Evolutionary conservation across 2,113 vertebrate species (phyloP), one percentile per base, ranked within the genome.

Genomic region (Myotis lucifugus): DNA sequence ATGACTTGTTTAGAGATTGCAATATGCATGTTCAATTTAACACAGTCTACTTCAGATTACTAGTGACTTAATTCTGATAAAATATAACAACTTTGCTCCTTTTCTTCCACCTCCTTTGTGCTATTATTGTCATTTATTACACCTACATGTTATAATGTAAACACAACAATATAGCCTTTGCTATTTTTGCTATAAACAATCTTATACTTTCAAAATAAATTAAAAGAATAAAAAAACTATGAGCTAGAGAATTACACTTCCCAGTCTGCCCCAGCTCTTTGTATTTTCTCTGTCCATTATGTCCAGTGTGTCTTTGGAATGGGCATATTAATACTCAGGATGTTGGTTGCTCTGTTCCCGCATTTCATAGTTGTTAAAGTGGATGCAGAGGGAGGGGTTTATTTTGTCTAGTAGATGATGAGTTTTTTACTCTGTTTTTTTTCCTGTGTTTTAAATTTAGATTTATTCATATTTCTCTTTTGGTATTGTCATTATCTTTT

Each of bases 381-480:
- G 17, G 27, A 32, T 50, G 29, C 25, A 2, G 34, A 76, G 21
- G 73, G 4, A 42, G 0, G 15, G 56, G 12, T 46, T 85, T 66
- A 46, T 37, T 54, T 23, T 5, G 8, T 79, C 19, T 32, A 42
- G 10, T 34, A 32, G 79, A 61, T 23, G n/a, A 69, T 78, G 13
- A 64, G 29, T 90, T 92, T 88, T 42, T 89, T 85, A 34, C 6
- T 94, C 52, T 67, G 7, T 48, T 86, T 50, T 73, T 85, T 85
- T 70, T 29, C 27, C 27, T 78, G 42, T 37, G 37, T 95, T 89
- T 90, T 77, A 61, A 85, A 73, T 89, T 50, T 86, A 56, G 5
- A 66, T 90, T 61, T 81, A 18, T 76, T 77, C 29, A 61, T 88
- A 74, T 59, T 85, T 19, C 83, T 84, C 69, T 89, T 88, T 90